These are phyloP conservation scores for Aepyceros melampus DNA, from an alignment of 2,113 vertebrate genomes.

Conservation along the genomic window DNA sequence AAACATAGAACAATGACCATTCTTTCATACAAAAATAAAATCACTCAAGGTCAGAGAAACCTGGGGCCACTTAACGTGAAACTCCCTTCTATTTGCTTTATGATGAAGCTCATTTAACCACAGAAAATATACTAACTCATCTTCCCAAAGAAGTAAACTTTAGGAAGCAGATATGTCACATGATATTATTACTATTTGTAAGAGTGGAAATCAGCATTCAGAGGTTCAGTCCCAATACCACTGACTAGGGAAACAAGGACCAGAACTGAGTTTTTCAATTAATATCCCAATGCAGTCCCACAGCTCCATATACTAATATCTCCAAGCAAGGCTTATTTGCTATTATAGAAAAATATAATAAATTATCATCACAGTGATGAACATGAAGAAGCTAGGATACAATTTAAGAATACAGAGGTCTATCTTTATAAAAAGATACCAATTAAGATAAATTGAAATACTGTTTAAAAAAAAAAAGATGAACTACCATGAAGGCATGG, in stretches of 20 bases:
- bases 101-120: neutral
- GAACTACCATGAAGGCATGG: neutral
- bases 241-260: neutral
- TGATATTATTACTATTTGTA: neutral
- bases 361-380: neutral
- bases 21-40: neutral
- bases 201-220: neutral
- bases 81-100: neutral
- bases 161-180: neutral
- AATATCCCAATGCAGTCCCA: neutral
- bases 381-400: neutral
- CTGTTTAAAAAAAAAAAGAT: neutral
- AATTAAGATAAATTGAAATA: neutral
- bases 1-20: neutral
- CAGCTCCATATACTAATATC: neutral
- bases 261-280: neutral
- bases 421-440: neutral
- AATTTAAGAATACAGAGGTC: neutral
- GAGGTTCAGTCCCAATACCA: neutral
- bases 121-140: neutral
- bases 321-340: neutral
- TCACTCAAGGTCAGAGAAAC: neutral
- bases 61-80: neutral
- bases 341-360: neutral
- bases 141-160: neutral